Evolutionary conservation across 2,797 vertebrate species (phyloP).

Genomic region (Pristis pectinata): DNA sequence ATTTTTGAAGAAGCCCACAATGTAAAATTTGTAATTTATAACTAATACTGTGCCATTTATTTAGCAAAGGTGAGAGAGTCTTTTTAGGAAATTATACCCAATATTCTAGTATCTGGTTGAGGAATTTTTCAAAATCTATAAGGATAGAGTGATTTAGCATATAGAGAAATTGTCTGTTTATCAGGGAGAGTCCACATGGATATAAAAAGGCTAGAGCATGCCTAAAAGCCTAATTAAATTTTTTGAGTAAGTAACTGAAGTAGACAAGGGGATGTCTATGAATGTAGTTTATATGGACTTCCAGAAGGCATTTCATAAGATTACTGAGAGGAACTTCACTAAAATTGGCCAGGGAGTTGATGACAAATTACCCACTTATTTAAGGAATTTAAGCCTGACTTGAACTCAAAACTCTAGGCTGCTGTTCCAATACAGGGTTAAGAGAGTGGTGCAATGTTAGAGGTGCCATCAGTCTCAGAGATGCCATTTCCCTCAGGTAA

Average conservation of each 20-base stretch:
- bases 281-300: not conserved
- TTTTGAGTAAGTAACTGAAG: too few species aligned
- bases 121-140: not conserved
- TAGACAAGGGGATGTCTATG: not conserved
- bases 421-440: too few species aligned
- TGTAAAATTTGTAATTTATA: not conserved
- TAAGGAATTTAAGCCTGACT: too few species aligned
- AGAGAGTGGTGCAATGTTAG: too few species aligned
- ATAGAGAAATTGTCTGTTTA: not conserved
- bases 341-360: not conserved
- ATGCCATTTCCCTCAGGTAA: too few species aligned
- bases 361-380: not conserved
- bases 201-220: not conserved
- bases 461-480: too few species aligned
- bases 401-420: too few species aligned
- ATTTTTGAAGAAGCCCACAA: not conserved
- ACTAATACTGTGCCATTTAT: not conserved
- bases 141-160: not conserved
- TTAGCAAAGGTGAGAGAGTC: not conserved
- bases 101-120: not conserved
- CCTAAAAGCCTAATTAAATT: not conserved
- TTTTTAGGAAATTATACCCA: not conserved
- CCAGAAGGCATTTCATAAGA: not conserved
- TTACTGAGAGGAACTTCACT: not conserved
- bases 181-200: not conserved